These are phyloP conservation scores for Gila orcuttii DNA, from an alignment of 2,113 vertebrate species.

Conservation along the genomic window DNA sequence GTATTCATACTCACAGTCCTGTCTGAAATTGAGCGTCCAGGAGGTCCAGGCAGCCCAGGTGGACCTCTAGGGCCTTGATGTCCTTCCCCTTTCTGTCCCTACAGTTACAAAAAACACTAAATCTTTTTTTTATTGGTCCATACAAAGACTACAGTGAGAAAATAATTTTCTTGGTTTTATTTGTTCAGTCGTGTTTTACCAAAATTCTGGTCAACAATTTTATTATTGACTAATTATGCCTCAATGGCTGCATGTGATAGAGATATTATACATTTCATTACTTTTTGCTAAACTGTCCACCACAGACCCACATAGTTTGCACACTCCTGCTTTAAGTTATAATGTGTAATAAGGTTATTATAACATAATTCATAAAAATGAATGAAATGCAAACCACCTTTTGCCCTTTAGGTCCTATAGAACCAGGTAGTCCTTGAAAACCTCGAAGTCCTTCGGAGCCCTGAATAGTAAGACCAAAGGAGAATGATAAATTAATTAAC, in stretches of 20 bases:
- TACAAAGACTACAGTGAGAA: not conserved
- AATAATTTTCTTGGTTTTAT: not conserved
- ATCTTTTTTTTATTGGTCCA: not conserved
- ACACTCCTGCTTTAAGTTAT: not conserved
- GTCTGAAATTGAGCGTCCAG: slow-evolving; percentile 72
- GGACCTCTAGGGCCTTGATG: slow-evolving; percentile 78
- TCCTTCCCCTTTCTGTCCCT: slow-evolving; percentile 86
- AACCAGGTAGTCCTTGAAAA: slow-evolving; percentile 81
- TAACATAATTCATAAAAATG: not conserved
- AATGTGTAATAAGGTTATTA: not conserved
- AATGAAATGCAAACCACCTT: slow-evolving; percentile 76
- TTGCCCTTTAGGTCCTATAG: slow-evolving; percentile 80
- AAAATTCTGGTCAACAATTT: not conserved
- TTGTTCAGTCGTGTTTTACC: not conserved
- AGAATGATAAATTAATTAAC: not conserved
- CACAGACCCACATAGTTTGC: not conserved
- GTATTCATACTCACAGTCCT: slow-evolving; percentile 60
- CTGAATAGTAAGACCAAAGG: slow-evolving; percentile 65
- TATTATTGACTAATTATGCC: not conserved
- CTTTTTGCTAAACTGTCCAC: too few relatives aligned
- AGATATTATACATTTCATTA: not conserved
- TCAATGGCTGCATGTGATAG: not conserved
- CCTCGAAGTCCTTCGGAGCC: slow-evolving; percentile 82
- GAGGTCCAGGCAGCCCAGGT: slow-evolving; percentile 86
- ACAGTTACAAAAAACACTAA: slow-evolving; percentile 36